Evolutionary conservation across 2,888 invertebrate species (phyloP).

Genomic region (Agrochola macilenta): DNA sequence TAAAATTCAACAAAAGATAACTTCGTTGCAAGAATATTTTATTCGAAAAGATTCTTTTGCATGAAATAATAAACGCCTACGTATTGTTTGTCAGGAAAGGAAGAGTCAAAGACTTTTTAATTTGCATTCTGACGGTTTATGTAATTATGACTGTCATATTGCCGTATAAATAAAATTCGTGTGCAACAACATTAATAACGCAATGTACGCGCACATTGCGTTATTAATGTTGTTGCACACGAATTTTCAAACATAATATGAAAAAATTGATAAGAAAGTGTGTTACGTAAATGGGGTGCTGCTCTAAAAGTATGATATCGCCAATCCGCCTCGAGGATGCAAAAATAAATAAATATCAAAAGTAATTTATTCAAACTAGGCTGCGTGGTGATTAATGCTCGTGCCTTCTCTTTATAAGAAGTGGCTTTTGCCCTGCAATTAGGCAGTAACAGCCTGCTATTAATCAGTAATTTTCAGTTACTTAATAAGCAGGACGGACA

Average conservation of each 20-base stretch:
- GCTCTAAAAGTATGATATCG: neutral
- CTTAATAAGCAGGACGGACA: neutral
- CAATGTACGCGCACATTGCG: too few species aligned
- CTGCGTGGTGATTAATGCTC: neutral
- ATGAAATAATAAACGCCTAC: slow-evolving; percentile 13
- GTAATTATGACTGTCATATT: neutral
- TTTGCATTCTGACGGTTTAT: neutral
- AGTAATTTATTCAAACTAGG: too few species aligned
- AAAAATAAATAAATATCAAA: too few species aligned
- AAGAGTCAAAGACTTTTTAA: neutral
- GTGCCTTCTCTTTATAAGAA: neutral
- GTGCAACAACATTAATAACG: too few species aligned
- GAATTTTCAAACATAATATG: too few species aligned
- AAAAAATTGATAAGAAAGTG: too few species aligned
- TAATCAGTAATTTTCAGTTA: neutral
- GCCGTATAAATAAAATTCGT: too few species aligned
- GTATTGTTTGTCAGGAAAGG: neutral
- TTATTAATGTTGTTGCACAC: too few species aligned
- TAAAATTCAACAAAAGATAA: slow-evolving; percentile 43
- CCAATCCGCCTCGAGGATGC: neutral
- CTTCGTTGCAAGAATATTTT: slow-evolving; percentile 20
- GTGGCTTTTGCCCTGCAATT: neutral
- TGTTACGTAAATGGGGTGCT: neutral
- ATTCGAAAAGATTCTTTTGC: slow-evolving; percentile 4
- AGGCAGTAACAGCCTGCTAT: neutral